phyloP scores from a whole-genome alignment of 2,113 vertebrate species.

The Mixornis gularis region DNA sequence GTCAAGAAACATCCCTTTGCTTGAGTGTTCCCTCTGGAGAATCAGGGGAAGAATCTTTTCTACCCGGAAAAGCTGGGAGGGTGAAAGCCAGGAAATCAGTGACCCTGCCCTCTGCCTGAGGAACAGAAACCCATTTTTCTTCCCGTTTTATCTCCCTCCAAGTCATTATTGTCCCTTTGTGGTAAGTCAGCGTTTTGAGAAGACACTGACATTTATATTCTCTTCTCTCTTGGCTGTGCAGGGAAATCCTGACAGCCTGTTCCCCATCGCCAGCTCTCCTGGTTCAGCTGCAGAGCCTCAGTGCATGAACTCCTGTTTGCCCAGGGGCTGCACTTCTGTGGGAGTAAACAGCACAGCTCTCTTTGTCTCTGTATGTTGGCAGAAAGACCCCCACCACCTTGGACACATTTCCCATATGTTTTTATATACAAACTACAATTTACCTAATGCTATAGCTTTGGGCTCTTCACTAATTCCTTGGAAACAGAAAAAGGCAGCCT shows the following conservation, averaged over 20 bases:
- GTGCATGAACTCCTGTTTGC: not conserved
- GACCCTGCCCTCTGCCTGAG: not conserved
- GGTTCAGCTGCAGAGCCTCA: not conserved
- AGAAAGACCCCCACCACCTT: not conserved
- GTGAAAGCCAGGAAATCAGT: not conserved
- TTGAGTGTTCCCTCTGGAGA: not conserved
- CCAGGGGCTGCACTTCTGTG: not conserved
- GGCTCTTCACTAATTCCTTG: not conserved
- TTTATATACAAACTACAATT: not conserved
- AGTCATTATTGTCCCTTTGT: not conserved
- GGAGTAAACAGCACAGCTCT: not conserved
- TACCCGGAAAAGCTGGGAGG: not conserved
- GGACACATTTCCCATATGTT: not conserved
- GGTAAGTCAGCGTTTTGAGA: not conserved
- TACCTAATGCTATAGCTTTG: not conserved
- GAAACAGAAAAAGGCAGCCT: not conserved
- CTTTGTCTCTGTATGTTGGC: not conserved
- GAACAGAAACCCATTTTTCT: not conserved
- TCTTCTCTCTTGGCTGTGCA: not conserved
- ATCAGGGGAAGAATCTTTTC: not conserved
- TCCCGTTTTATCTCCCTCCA: not conserved
- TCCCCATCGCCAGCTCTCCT: not conserved
- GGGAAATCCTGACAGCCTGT: fast-evolving
- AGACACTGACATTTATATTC: not conserved
- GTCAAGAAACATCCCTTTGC: not conserved